Evolutionary conservation across 2,888 invertebrate genomes (phyloP), one percentile per base, ranked within the genome.

Genomic region (Halictus quadricinctus): DNA sequence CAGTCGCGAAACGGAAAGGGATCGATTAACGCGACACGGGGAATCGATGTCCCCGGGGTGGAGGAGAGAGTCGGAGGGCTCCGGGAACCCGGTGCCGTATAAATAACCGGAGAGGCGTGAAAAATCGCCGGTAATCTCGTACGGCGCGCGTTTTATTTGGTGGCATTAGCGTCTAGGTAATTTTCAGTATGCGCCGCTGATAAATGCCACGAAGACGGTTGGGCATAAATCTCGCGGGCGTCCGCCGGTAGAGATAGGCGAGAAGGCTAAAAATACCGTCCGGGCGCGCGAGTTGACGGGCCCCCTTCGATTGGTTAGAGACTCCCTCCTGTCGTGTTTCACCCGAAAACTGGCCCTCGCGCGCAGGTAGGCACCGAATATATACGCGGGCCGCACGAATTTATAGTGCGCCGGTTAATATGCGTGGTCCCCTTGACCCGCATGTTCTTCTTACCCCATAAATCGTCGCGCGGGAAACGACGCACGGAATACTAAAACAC

Each of bases 361-460:
- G 88, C 89, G 54, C 54, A 86, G 88, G 87, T 89, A 89, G 88
- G 74, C 89, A 80, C 83, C 41, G 69, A 83, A 84, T 81, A 89
- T 87, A 85, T 83, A 85, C 85, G 89, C 87, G 88, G 76, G 80
- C 82, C 84, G 80, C 84, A 84, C 85, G 87, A 83, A 90, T 90
- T 90, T 90, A 90, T 90, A 88, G 88, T 84, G 88, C 76, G 88
- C 80, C 86, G 82, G 87, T 88, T 90, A 90, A 90, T 90, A 90
- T 81, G 89, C 88, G 85, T 76, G 46, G 88, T 80, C 90, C 88
- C 89, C 84, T 90, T 90, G 89, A 90, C 89, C 89, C 90, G 89
- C 88, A 87, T 90, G 88, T 88, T 88, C 88, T 85, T 88, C 88
- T 88, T 90, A 88, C 90, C 86, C 85, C 88, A 83, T 90, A 90